Evolutionary conservation across 2,888 invertebrate genomes (phyloP), one percentile per base, ranked within the genome.

Genomic region (Leucophenga montana): DNA sequence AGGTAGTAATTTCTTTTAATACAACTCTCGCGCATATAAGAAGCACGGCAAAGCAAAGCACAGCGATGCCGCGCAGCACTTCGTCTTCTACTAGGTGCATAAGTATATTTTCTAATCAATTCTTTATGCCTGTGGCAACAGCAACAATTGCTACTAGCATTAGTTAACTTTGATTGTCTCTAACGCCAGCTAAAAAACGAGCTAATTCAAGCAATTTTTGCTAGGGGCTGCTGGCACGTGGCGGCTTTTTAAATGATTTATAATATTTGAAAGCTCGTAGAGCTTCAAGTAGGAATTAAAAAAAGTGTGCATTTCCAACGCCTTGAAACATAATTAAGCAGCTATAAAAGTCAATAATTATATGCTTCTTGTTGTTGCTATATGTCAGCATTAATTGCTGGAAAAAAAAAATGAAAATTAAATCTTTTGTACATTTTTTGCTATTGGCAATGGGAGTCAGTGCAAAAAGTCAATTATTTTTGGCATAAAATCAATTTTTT

Each of bases 1-100:
- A 82, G 81, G 84, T 82, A 82, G 81, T 82, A 82, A 82, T 84
- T 80, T 71, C 73, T 73, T 71, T 78, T 76, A 84, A 81, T n/a
- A 50, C 18, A 50, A 4, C 6, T 39, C n/a, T 50, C 50, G 50
- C 50, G 2, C 8, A 5, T 50, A 50, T 50, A 16, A n/a, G n/a
- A n/a, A n/a, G n/a, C n/a, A n/a, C n/a, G n/a, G n/a, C n/a, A n/a
- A n/a, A n/a, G n/a, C n/a, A n/a, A n/a, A 18, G 16, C 3, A 16
- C 1, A 50, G 39, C 6, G 50, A 6, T 16, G 16, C 16, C 6
- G 50, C 50, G n/a, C 14, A 50, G 50, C 50, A 50, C 8, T 50
- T 39, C 39, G n/a, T n/a, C n/a, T n/a, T 39, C 5, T 1, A 1
- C 39, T 39, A 5, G 9, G 73, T 73, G 75, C 69, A 71, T 64